These are phyloP conservation scores for Drosophila elegans DNA, from an alignment of 1,140 invertebrate genomes.

Conservation along the genomic window DNA sequence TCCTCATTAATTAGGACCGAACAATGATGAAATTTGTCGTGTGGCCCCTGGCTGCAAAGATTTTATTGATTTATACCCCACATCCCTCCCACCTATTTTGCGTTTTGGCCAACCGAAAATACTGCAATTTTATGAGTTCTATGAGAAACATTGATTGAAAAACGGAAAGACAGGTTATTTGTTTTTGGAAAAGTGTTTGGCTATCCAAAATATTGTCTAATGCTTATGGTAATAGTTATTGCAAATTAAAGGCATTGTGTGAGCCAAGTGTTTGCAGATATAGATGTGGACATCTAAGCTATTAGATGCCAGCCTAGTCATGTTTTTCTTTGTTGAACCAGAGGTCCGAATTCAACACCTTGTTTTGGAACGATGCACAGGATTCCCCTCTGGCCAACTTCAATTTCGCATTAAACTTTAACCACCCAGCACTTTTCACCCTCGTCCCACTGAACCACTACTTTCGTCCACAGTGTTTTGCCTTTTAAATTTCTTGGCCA, in stretches of 20 bases:
- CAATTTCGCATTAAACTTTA: constrained; percentile 78
- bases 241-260: constrained; percentile 33
- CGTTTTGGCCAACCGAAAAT: neutral
- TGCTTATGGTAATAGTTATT: constrained; percentile 40
- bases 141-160: neutral
- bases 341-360: constrained; percentile 39
- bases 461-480: constrained; percentile 13
- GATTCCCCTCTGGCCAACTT: constrained; percentile 48
- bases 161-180: constrained; percentile 29
- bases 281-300: constrained; percentile 37
- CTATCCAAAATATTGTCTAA: constrained; percentile 25
- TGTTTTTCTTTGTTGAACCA: constrained; percentile 15
- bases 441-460: constrained; percentile 11
- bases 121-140: neutral
- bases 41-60: constrained; percentile 34
- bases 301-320: constrained; percentile 27
- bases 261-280: constrained; percentile 37
- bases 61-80: constrained; percentile 50
- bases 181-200: constrained; percentile 23
- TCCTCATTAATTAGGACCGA: constrained; percentile 69
- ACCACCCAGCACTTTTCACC: constrained; percentile 72
- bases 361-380: neutral
- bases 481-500: constrained; percentile 24
- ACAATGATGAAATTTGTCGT: constrained; percentile 51
- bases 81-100: no score